phyloP scores from a whole-genome alignment of 2,888 invertebrate genomes.

The Limnephilus marmoratus region DNA sequence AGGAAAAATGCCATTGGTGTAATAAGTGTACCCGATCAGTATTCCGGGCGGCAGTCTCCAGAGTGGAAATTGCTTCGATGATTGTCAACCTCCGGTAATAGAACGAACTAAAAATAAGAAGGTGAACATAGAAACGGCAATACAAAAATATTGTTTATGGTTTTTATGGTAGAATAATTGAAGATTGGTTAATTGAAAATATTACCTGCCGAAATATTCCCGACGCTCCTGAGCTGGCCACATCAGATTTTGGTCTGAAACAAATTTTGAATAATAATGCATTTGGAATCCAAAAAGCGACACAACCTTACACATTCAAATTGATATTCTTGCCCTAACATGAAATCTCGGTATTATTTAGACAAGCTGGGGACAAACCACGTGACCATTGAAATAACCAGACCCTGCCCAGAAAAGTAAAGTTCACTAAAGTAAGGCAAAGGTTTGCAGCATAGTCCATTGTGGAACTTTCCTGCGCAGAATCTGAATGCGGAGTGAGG shows the following conservation, averaged over 20 bases:
- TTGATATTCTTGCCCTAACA: too few species aligned
- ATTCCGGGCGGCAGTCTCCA: neutral
- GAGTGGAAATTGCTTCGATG: neutral
- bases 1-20: neutral
- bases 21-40: neutral
- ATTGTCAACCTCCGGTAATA: neutral
- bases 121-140: neutral
- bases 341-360: too few species aligned
- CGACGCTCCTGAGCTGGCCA: slow-evolving; percentile 68
- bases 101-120: neutral
- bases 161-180: neutral
- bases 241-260: slow-evolving; percentile 69
- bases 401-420: too few species aligned
- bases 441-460: too few species aligned
- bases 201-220: slow-evolving; percentile 71
- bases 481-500: too few species aligned
- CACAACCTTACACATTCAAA: too few species aligned
- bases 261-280: neutral
- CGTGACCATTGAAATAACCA: too few species aligned
- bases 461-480: too few species aligned
- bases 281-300: neutral
- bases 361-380: too few species aligned
- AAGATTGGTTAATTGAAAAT: neutral
- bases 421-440: too few species aligned
- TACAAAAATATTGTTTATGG: neutral